A percentile compares a stretch with the other conserved stretches of the same genome.
phyloP scores from a whole-genome alignment of 2,113 vertebrate genomes.

The Gallinago jamesoni region DNA sequence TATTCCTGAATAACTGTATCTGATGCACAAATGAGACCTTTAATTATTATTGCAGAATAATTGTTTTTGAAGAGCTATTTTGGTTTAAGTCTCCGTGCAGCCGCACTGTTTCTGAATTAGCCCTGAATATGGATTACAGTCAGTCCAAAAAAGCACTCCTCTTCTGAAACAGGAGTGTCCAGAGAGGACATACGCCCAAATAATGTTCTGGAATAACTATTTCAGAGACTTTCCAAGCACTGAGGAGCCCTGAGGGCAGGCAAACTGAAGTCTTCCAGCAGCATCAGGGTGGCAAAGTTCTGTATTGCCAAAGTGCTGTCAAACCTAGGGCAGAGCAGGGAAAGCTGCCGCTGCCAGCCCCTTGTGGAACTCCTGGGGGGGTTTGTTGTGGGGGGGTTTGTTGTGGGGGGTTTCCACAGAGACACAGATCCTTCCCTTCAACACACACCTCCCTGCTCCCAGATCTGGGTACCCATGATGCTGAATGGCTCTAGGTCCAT shows the following conservation, averaged over 20 bases:
- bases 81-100: neutral
- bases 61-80: neutral
- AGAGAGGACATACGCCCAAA: neutral
- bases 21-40: neutral
- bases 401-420: neutral
- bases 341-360: neutral
- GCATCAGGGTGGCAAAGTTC: neutral
- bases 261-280: constrained; percentile 25
- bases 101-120: neutral
- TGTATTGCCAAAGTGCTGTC: neutral
- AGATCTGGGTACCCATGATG: neutral
- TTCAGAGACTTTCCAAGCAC: neutral
- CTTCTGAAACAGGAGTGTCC: constrained; percentile 2
- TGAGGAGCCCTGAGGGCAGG: neutral
- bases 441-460: neutral
- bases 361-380: neutral
- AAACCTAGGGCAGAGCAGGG: neutral
- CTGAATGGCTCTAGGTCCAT: neutral
- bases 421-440: neutral
- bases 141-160: neutral
- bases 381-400: fast-evolving
- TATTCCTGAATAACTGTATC: neutral
- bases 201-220: constrained; percentile 20
- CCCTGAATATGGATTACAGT: neutral
- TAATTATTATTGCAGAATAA: constrained; percentile 13